Conservation (phyloP, 2,797 vertebrate species). For the Coregonus suidteri region DNA sequence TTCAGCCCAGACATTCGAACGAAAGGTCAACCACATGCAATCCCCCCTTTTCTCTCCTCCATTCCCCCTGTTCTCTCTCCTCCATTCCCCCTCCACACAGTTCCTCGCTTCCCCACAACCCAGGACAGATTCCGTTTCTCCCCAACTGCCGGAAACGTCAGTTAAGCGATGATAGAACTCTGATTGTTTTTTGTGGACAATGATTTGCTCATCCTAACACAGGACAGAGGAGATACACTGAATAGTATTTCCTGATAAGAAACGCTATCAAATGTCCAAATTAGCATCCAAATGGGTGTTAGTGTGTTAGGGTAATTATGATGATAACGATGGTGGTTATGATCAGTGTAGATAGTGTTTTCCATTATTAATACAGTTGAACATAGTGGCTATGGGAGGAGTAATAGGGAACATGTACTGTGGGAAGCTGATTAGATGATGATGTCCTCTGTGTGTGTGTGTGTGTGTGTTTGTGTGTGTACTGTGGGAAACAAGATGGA, state of each 20-base stretch:
- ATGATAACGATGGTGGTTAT: slow-evolving; percentile 64
- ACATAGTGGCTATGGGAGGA: slow-evolving; percentile 62
- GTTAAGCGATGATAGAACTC: background rate
- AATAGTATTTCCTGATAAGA: no score
- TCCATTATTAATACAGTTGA: slow-evolving; percentile 59
- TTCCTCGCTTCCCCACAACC: background rate
- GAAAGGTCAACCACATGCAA: slow-evolving; percentile 49
- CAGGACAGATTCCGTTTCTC: background rate
- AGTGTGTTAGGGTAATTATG: slow-evolving; percentile 56
- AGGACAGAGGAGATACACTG: no score
- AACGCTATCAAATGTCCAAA: slow-evolving; percentile 31
- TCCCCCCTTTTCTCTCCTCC: background rate
- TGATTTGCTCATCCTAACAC: slow-evolving; percentile 10
- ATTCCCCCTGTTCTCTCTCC: background rate
- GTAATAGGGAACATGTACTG: slow-evolving; percentile 70
- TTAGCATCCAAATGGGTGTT: slow-evolving; percentile 71
- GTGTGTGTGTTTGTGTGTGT: no score
- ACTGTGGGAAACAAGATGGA: no score
- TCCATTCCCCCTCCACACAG: background rate
- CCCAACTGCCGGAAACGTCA: no score
- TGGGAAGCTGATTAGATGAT: slow-evolving; percentile 15
- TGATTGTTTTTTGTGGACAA: slow-evolving; percentile 25
- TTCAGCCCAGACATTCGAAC: slow-evolving; percentile 44
- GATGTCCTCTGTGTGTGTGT: no score
- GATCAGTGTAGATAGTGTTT: slow-evolving; percentile 71